phyloP scores from a whole-genome alignment of 2,797 vertebrate species.

The Pangasius krempfi region DNA sequence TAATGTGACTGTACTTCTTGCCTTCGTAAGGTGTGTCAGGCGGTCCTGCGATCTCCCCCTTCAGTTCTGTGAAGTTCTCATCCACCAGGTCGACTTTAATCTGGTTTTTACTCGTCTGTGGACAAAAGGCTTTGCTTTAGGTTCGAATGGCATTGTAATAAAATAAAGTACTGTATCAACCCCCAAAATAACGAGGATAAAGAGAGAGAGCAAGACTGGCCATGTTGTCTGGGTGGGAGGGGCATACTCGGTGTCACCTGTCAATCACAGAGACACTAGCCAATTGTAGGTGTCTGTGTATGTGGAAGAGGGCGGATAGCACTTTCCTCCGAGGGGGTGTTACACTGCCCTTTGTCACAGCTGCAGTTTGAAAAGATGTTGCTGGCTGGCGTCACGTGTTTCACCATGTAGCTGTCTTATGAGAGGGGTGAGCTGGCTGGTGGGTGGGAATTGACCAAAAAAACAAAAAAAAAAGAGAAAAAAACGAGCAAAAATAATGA shows the following conservation, averaged over 20 bases:
- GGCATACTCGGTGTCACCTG: neutral
- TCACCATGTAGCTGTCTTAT: neutral
- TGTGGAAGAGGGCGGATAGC: neutral
- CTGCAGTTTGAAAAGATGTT: neutral
- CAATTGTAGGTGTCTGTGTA: neutral
- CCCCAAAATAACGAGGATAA: neutral
- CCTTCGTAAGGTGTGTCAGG: constrained; percentile 91
- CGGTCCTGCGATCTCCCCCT: constrained; percentile 90
- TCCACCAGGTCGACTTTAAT: constrained; percentile 93
- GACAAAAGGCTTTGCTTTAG: constrained; percentile 16
- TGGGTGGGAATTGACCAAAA: neutral
- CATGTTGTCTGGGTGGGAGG: neutral
- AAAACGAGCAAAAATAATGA: too few relatives aligned
- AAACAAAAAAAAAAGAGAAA: too few relatives aligned
- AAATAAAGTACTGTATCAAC: neutral
- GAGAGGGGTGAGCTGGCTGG: neutral
- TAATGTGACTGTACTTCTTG: constrained; percentile 63
- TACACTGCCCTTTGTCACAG: neutral
- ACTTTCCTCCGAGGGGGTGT: neutral
- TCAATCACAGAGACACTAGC: neutral
- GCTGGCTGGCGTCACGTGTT: neutral
- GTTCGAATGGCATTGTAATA: neutral
- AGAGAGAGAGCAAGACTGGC: neutral
- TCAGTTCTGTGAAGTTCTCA: constrained; percentile 92
- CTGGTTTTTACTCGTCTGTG: constrained; percentile 93